Evolutionary conservation across 2,888 invertebrate species (phyloP), one percentile per base, ranked within the genome.

Genomic region (Eristalis pertinax): DNA sequence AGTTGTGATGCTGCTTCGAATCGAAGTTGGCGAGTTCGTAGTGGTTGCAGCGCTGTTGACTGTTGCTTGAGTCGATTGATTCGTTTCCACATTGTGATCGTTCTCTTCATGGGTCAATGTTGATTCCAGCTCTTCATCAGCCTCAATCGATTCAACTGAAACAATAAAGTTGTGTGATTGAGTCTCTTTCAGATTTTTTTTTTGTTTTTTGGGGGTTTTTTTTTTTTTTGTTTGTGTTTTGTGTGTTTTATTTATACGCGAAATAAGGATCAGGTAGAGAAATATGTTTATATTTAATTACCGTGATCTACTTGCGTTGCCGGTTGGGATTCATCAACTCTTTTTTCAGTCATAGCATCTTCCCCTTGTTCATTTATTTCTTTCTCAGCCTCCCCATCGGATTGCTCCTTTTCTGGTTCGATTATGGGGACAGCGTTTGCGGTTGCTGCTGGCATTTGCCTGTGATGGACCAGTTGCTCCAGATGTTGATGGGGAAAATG

Each of bases 91-190:
- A 32, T 8, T 32, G 32, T 32, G 32, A 19, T 29, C 63, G 13
- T 35, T 10, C 4, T 81, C 85, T 62, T 81, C 81, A 41, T 10
- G 26, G 35, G 69, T 35, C 19, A 60, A 65, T 24, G 64, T 69
- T 29, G 41, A 63, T 35, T 64, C 22, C 24, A 32, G 35, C 35
- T 75, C 84, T 50, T 69, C 43, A 19, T 50, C 50, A 70, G 38
- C 72, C 60, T 84, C 84, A 84, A 76, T 80, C 69, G 87, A 68
- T 69, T 84, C 87, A 87, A 87, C 87, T 87, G 87, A 87, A 87
- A 87, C 87, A 87, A 87, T 84, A 87, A 87, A 80, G 87, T 87
- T 79, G 87, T 75, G 67, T 78, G 78, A 68, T 75, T 87, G 83
- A 75, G 72, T 84, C 79, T 72, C 79, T 41, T 70, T 80, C 65